Evolutionary conservation across 2,797 vertebrate genomes (phyloP).

Genomic region (Lepidocolaptes lacrymiger): DNA sequence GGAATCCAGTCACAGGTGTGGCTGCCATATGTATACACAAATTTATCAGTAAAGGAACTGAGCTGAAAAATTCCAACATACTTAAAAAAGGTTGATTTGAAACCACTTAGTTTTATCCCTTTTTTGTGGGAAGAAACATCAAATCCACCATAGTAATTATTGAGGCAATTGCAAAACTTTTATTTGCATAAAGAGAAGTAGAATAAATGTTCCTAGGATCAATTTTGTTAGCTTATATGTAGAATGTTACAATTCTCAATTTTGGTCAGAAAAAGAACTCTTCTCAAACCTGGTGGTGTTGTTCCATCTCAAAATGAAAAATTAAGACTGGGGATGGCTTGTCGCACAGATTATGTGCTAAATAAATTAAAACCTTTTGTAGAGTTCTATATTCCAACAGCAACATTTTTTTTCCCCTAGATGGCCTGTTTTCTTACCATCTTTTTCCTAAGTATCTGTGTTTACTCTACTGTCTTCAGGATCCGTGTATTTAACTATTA

Average conservation of each 20-base stretch:
- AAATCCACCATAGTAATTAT: not conserved
- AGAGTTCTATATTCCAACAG: not conserved
- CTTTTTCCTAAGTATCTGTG: conserved; percentile 96
- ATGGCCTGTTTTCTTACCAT: conserved; percentile 98
- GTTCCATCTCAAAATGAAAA: not conserved
- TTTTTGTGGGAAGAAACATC: not conserved
- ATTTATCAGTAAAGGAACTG: not conserved
- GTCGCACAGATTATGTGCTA: not conserved
- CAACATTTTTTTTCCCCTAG: conserved; percentile 59
- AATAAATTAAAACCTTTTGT: not conserved
- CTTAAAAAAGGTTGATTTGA: not conserved
- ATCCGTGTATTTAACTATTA: conserved; percentile 98
- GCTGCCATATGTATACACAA: not conserved
- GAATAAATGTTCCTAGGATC: not conserved
- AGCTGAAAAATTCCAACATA: not conserved
- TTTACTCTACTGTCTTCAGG: conserved; percentile 97
- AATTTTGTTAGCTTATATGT: not conserved
- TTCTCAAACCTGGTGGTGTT: not conserved
- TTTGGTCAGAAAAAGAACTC: not conserved
- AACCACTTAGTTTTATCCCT: not conserved
- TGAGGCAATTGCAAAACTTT: not conserved
- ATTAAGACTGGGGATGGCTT: not conserved
- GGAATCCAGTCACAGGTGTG: not conserved
- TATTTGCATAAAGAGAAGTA: not conserved
- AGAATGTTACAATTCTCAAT: not conserved